These are phyloP conservation scores for Manis crassicaudata DNA, from an alignment of 2,797 vertebrate species.

Conservation along the genomic window DNA sequence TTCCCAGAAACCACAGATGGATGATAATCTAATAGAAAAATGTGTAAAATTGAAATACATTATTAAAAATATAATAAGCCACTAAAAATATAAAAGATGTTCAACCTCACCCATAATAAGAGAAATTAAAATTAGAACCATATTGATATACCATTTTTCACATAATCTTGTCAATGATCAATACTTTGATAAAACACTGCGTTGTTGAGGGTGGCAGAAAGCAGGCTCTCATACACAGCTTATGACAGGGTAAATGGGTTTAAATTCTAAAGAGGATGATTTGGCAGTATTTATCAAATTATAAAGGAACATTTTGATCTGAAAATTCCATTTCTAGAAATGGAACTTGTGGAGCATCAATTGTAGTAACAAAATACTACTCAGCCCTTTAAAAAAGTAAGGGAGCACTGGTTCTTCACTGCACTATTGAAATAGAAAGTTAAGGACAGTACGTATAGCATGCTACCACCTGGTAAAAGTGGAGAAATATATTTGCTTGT, in stretches of 20 bases:
- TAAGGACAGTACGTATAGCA: not conserved
- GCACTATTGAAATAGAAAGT: not conserved
- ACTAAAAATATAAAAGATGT: not conserved
- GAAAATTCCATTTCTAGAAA: conserved; percentile 32
- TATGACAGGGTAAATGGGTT: not conserved
- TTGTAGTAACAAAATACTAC: not conserved
- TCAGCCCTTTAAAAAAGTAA: not conserved
- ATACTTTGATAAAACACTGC: not conserved
- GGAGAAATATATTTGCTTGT: not conserved
- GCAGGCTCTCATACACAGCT: not conserved
- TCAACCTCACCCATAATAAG: not conserved
- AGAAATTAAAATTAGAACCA: not conserved
- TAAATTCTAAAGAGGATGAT: not conserved
- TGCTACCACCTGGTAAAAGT: not conserved
- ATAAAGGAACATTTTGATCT: not conserved
- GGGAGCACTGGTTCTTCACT: not conserved
- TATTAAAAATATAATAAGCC: not conserved
- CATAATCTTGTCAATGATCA: not conserved
- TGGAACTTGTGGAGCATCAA: not conserved
- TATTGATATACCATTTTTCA: not conserved
- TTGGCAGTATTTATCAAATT: conserved; percentile 11
- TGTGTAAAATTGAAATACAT: not conserved
- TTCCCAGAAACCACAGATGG: not conserved
- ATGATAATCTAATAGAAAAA: conserved; percentile 3
- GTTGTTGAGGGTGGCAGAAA: not conserved